A percentile compares a stretch with the other conserved stretches of the same genome.
These are phyloP conservation scores for Myripristis jacobus DNA, from an alignment of 2,797 vertebrate genomes.

Conservation along the genomic window DNA sequence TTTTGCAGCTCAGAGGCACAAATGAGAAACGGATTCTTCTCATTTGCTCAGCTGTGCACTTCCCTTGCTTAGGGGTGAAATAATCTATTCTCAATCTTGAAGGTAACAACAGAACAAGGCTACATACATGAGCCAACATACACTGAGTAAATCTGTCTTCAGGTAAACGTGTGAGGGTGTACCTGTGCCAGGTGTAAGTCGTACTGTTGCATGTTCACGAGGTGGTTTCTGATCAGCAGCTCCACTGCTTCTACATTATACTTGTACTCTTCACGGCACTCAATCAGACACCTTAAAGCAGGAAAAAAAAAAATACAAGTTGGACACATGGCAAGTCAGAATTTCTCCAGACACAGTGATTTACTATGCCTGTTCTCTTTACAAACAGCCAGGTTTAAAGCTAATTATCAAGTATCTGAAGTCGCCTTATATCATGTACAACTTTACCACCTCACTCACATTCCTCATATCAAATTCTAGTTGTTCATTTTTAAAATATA, in stretches of 20 bases:
- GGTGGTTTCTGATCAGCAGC: conserved; percentile 96
- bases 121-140: neutral
- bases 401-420: no score
- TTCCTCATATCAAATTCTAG: no score
- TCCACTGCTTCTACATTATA: conserved; percentile 99
- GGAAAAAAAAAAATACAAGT: conserved; percentile 3
- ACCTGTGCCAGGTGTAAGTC: conserved; percentile 99
- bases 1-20: neutral
- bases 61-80: neutral
- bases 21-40: neutral
- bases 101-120: neutral
- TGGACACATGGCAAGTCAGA: conserved; percentile 9
- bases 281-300: conserved; percentile 92
- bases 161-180: conserved; percentile 25
- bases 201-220: conserved; percentile 99
- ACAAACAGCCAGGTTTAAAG: no score
- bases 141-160: neutral
- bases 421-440: no score
- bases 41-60: neutral
- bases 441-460: no score
- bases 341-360: neutral
- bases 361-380: neutral
- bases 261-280: conserved; percentile 98
- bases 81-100: no score
- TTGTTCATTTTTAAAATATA: no score